phyloP scores from a whole-genome alignment of 1,140 invertebrate species.

The Drosophila prosaltans region DNA sequence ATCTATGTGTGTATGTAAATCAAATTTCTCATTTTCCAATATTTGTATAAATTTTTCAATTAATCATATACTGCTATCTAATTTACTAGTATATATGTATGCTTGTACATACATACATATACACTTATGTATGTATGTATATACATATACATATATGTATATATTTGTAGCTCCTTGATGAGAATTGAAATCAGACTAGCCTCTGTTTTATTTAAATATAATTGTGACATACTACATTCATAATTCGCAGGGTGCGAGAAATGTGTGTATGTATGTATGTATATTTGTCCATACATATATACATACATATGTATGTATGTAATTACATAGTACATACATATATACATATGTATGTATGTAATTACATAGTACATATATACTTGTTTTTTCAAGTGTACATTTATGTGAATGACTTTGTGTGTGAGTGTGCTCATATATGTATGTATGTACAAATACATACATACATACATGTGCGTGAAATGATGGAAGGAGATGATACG shows the following conservation, averaged over 20 bases:
- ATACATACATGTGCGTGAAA: constrained; percentile 8
- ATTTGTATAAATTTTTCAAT: too few relatives aligned
- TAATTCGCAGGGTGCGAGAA: too few relatives aligned
- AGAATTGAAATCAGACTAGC: too few relatives aligned
- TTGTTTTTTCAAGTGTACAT: constrained; percentile 6
- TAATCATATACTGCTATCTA: too few relatives aligned
- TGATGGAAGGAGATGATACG: constrained; percentile 16
- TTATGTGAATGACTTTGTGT: background rate
- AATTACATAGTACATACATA: background rate
- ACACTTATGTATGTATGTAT: background rate
- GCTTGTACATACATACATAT: background rate
- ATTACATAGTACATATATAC: background rate
- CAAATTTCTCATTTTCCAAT: too few relatives aligned
- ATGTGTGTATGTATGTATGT: constrained; percentile 1
- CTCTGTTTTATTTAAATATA: too few relatives aligned
- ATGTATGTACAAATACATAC: background rate
- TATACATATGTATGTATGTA: background rate
- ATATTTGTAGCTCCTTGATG: background rate
- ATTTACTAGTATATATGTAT: background rate
- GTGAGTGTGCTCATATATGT: background rate
- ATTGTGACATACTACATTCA: too few relatives aligned
- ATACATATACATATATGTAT: background rate
- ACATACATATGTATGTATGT: background rate
- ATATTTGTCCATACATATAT: background rate
- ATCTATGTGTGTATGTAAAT: too few relatives aligned